A percentile compares a stretch with the other conserved stretches of the same genome.
Conservation (phyloP, 2,888 invertebrate genomes). For the Gryllus longicercus region DNA sequence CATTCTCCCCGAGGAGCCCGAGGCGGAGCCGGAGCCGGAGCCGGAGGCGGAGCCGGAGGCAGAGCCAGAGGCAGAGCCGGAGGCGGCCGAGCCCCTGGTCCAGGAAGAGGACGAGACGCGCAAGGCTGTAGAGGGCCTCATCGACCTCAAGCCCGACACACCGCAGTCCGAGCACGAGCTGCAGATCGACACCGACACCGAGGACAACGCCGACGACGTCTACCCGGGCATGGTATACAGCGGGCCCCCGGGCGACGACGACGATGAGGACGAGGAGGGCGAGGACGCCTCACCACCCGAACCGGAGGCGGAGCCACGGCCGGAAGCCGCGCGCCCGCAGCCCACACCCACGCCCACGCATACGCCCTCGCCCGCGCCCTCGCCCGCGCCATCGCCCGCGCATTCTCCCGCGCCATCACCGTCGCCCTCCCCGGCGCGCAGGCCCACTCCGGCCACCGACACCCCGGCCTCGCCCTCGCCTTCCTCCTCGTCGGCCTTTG, state of each 20-base stretch:
- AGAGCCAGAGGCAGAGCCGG: slow-evolving; percentile 43
- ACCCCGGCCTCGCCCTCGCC: no score
- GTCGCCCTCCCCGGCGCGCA: no score
- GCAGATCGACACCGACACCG: slow-evolving; percentile 82
- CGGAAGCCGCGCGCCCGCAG: no score
- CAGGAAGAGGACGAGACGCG: slow-evolving; percentile 79
- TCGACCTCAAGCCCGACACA: slow-evolving; percentile 77
- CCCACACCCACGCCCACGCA: no score
- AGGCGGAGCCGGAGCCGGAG: slow-evolving; percentile 53
- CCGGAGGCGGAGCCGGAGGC: no score
- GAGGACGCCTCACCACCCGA: no score
- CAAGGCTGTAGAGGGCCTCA: slow-evolving; percentile 76
- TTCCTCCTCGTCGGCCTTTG: no score
- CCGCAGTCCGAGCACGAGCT: slow-evolving; percentile 80
- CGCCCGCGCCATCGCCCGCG: no score
- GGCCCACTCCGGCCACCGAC: no score
- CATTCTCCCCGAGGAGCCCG: slow-evolving; percentile 72
- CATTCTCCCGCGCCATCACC: no score
- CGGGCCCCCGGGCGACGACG: background rate
- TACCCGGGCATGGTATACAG: slow-evolving; percentile 49
- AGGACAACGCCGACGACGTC: slow-evolving; percentile 64
- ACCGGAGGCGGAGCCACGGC: no score
- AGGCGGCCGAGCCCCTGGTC: slow-evolving; percentile 53
- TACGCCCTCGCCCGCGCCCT: no score
- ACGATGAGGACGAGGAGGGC: background rate